Conservation (phyloP, 2,113 vertebrate species). For the Halichoerus grypus region DNA sequence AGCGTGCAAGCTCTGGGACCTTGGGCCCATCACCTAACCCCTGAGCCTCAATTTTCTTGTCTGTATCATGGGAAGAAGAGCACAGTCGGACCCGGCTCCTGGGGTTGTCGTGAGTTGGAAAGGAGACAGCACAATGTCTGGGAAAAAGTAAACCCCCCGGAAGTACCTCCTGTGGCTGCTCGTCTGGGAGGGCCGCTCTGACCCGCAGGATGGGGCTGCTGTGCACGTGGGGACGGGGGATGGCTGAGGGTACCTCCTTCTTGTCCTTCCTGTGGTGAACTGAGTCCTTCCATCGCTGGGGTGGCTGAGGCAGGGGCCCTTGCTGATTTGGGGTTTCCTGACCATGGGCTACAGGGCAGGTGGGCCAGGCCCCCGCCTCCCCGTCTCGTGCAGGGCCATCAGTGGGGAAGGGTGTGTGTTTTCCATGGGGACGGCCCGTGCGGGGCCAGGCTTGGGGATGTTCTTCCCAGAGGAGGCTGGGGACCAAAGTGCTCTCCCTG, state of each 20-base stretch:
- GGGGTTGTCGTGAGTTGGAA: neutral
- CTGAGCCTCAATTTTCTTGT: neutral
- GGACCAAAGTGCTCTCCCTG: neutral
- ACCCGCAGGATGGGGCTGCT: accelerated
- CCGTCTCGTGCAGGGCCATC: neutral
- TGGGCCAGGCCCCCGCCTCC: neutral
- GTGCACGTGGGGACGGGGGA: neutral
- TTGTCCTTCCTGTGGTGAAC: neutral
- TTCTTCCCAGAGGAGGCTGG: neutral
- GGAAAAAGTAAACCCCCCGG: neutral
- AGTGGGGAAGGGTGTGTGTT: neutral
- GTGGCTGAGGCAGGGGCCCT: neutral
- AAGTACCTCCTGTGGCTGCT: accelerated
- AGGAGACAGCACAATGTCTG: neutral
- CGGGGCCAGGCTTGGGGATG: neutral
- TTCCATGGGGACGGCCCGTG: neutral
- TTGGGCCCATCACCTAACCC: neutral
- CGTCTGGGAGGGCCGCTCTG: neutral
- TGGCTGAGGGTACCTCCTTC: neutral
- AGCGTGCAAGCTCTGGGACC: neutral
- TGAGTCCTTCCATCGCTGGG: neutral
- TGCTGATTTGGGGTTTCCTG: neutral
- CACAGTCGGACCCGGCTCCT: accelerated
- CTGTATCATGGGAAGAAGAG: neutral
- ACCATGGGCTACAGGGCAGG: neutral